Evolutionary conservation across 1,140 invertebrate genomes (phyloP).

Genomic region (Heliothis virescens): DNA sequence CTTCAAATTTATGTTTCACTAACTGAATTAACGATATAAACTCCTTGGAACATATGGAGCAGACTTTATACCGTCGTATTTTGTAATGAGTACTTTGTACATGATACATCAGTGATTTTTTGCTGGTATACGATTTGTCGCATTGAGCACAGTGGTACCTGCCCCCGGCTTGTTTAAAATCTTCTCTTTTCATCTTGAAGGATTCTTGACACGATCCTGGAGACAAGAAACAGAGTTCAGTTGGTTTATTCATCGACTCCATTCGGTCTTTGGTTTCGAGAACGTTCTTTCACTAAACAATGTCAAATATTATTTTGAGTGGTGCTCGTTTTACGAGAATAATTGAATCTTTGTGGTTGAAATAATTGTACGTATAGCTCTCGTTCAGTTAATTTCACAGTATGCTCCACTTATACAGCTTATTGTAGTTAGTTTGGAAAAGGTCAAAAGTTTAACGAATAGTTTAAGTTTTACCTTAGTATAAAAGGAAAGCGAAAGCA

Average conservation of each 20-base stretch:
- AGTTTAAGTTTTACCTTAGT: too few species aligned
- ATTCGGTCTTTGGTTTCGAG: too few species aligned
- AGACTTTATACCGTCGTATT: slow-evolving; percentile 61
- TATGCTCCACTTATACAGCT: too few species aligned
- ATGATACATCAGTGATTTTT: slow-evolving; percentile 64
- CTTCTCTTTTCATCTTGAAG: slow-evolving; percentile 59
- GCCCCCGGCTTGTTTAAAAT: slow-evolving; percentile 65
- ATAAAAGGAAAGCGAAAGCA: too few species aligned
- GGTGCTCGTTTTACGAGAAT: too few species aligned
- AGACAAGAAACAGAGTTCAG: slow-evolving; percentile 47
- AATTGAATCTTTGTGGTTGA: too few species aligned
- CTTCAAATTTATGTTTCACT: slow-evolving; percentile 70
- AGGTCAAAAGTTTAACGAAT: too few species aligned
- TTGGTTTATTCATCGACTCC: neutral
- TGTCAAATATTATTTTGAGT: too few species aligned
- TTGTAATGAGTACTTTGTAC: slow-evolving; percentile 73
- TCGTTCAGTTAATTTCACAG: too few species aligned
- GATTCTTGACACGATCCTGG: slow-evolving; percentile 51
- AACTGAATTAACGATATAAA: slow-evolving; percentile 72
- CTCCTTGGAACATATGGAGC: slow-evolving; percentile 63
- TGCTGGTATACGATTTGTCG: slow-evolving; percentile 68
- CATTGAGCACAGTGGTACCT: slow-evolving; percentile 64
- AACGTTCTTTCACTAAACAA: too few species aligned
- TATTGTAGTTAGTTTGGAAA: too few species aligned
- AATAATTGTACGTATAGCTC: too few species aligned